These are phyloP conservation scores for Petrolisthes manimaculis DNA, from an alignment of 2,888 invertebrate genomes.

Conservation along the genomic window DNA sequence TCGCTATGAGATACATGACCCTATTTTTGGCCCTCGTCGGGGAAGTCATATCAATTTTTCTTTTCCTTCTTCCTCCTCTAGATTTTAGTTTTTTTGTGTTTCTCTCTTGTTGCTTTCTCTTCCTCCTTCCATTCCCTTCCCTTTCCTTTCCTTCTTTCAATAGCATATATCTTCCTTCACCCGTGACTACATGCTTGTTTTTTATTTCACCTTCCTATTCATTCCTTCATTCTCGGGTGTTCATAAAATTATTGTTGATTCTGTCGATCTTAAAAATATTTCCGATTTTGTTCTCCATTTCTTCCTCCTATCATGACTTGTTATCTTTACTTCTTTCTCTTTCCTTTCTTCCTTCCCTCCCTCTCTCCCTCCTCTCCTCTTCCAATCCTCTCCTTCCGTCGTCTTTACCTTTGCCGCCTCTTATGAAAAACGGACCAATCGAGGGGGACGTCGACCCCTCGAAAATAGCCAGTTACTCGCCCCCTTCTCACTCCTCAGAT, in stretches of 20 bases:
- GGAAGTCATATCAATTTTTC: no score
- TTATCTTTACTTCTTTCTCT: not conserved
- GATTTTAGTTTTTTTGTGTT: not conserved
- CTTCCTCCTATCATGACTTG: not conserved
- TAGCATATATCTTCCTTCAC: no score
- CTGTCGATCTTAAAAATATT: no score
- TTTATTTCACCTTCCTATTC: no score
- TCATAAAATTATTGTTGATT: no score
- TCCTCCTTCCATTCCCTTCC: not conserved
- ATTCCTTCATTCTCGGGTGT: no score
- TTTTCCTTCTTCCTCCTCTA: not conserved
- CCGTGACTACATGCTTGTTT: no score
- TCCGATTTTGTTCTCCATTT: not conserved
- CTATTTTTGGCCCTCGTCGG: no score
- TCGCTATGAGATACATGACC: no score
- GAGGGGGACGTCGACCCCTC: slow-evolving; percentile 24
- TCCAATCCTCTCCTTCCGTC: not conserved
- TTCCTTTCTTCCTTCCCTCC: not conserved
- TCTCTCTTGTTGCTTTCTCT: not conserved
- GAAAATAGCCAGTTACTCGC: slow-evolving; percentile 40
- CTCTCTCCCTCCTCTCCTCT: not conserved
- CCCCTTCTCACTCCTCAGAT: slow-evolving; percentile 6
- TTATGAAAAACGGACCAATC: slow-evolving; percentile 53
- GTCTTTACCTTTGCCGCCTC: slow-evolving; percentile 17
- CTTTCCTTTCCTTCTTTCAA: no score